These are phyloP conservation scores for Deilephila porcellus DNA, from an alignment of 2,888 invertebrate genomes.

Conservation along the genomic window DNA sequence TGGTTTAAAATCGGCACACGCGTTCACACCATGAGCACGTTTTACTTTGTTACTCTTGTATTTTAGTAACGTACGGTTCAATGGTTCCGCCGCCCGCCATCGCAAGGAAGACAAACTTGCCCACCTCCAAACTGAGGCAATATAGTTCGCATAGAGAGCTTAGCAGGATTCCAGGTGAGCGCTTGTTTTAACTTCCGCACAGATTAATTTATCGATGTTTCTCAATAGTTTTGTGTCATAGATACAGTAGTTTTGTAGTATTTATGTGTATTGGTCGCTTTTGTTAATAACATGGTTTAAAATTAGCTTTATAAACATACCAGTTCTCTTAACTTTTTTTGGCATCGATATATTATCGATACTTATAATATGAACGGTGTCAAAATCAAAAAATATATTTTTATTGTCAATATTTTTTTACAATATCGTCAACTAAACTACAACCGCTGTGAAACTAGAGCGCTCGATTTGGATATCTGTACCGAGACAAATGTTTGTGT, in stretches of 20 bases:
- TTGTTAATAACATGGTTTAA: conserved; percentile 12
- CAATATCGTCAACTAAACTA: too few relatives aligned
- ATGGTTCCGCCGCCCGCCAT: conserved; percentile 66
- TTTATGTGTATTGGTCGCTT: conserved; percentile 18
- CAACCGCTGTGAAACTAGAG: too few relatives aligned
- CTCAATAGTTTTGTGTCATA: conserved; percentile 20
- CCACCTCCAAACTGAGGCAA: conserved; percentile 80
- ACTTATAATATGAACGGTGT: background rate
- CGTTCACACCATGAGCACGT: conserved; percentile 24
- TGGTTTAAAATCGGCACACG: background rate
- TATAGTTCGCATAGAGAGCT: conserved; percentile 82
- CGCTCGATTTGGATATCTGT: too few relatives aligned
- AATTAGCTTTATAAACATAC: background rate
- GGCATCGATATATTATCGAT: background rate
- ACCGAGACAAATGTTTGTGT: too few relatives aligned
- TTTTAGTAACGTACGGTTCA: conserved; percentile 63
- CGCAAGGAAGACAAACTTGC: conserved; percentile 69
- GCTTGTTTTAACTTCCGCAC: conserved; percentile 19
- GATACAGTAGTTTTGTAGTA: conserved; percentile 7
- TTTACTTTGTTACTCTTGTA: conserved; percentile 30
- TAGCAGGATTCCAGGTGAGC: conserved; percentile 76
- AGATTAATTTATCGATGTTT: conserved; percentile 15
- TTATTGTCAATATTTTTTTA: too few relatives aligned
- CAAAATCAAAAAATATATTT: too few relatives aligned
- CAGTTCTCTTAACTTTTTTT: too few relatives aligned